Evolutionary conservation across 2,888 invertebrate species (phyloP), one percentile per base, ranked within the genome.

Genomic region (Eudemis profundana): DNA sequence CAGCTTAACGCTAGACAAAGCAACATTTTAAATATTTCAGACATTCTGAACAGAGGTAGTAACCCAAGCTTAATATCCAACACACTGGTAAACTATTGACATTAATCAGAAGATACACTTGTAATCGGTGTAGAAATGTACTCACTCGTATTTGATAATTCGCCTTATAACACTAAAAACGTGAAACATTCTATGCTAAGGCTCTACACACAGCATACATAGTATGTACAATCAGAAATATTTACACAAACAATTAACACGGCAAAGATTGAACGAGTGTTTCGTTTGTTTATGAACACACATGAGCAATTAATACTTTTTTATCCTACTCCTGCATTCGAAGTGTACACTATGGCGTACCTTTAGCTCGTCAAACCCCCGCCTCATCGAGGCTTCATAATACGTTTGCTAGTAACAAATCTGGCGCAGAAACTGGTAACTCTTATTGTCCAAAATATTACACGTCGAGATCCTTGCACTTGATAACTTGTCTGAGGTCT

Each of bases 161-260:
- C 62, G 81, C 76, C 88, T 88, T 89, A 89, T 72, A 78, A 78
- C 66, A 74, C 84, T 88, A 88, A 79, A 78, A 82, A 84, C 75
- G 78, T 86, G 84, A 86, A 87, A 87, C 85, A 83, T 85, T 84
- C 89, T 90, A 90, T 85, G 83, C 88, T 90, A 90, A 85, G 83
- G 78, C 80, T 77, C 86, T 88, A 90, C 85, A 85, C 85, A 85
- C 85, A 82, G 84, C 90, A 90, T 90, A 90, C 89, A 89, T 81
- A 87, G 89, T 90, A 90, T 91, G 89, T 91, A 91, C 91, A 91
- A 78, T 83, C 76, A 75, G 83, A 82, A 82, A 79, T 90, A 90
- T 90, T 82, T 89, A 90, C 89, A 91, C 80, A 78, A 83, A 83
- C 83, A 85, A 53, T 60, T 79, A 82, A 83, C 75, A 82, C 82